Conservation (phyloP, 2,888 invertebrate genomes). For the Pyrrhosoma nymphula region DNA sequence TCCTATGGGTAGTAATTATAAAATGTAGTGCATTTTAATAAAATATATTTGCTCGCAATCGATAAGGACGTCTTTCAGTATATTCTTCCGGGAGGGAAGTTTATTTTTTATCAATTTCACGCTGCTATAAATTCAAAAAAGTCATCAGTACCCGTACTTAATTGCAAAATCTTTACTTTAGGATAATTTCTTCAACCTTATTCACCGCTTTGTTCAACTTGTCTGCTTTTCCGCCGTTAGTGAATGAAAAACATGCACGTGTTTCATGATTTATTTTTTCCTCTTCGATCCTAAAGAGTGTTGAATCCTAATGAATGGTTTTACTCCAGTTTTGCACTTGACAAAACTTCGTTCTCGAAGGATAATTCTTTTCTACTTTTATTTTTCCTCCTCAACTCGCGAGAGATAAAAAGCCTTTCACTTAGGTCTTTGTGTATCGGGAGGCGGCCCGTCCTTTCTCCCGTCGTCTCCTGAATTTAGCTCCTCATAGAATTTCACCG, state of each 20-base stretch:
- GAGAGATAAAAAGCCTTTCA: not conserved
- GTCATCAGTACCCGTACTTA: not conserved
- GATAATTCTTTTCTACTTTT: not conserved
- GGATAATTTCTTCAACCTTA: not conserved
- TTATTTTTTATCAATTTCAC: no score
- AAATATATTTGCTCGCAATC: no score
- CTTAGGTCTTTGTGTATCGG: not conserved
- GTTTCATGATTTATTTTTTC: not conserved
- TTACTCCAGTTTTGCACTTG: not conserved
- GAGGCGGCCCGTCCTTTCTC: not conserved
- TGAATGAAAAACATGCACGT: not conserved
- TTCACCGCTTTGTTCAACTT: not conserved
- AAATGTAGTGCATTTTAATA: no score
- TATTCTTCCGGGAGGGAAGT: no score
- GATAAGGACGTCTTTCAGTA: no score
- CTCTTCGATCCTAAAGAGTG: no score
- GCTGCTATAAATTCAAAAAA: no score
- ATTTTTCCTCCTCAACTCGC: not conserved
- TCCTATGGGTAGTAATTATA: no score
- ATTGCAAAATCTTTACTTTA: not conserved
- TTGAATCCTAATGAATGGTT: not conserved
- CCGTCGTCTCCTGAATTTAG: not conserved
- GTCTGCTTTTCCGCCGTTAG: not conserved
- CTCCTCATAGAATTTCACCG: conserved; percentile 21
- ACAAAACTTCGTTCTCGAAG: not conserved